These are phyloP conservation scores for Heliconius congener DNA, from an alignment of 1,140 invertebrate species.

Conservation along the genomic window DNA sequence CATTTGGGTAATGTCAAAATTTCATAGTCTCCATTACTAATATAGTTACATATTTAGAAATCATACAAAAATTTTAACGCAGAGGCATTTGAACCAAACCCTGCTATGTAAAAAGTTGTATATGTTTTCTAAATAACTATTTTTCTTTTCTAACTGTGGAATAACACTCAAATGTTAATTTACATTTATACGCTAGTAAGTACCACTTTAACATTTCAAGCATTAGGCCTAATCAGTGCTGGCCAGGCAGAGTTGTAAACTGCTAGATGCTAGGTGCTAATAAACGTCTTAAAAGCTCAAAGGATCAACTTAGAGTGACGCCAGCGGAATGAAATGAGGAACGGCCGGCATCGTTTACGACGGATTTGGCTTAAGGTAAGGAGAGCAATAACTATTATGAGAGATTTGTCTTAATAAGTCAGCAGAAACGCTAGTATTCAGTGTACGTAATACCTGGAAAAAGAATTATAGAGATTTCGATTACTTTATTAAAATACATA, in stretches of 20 bases:
- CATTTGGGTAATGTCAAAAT: too few relatives aligned
- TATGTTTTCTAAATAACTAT: too few relatives aligned
- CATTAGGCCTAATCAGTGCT: neutral
- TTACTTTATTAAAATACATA: neutral
- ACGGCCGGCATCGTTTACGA: constrained; percentile 37
- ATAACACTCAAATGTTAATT: too few relatives aligned
- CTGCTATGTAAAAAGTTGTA: too few relatives aligned
- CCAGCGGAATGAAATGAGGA: constrained; percentile 31
- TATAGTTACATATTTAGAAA: too few relatives aligned
- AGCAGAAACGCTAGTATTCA: neutral
- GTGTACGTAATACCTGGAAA: neutral
- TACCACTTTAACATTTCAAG: neutral
- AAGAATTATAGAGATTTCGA: neutral
- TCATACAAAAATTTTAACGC: too few relatives aligned
- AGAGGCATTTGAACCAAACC: too few relatives aligned
- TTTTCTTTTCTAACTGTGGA: too few relatives aligned
- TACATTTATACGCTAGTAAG: neutral
- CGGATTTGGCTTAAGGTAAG: constrained; percentile 32
- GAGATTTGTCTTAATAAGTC: constrained; percentile 30
- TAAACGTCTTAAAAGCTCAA: constrained; percentile 42
- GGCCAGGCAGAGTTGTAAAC: constrained; percentile 30
- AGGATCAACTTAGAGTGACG: constrained; percentile 45
- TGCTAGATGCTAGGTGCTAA: constrained; percentile 34
- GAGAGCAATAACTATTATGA: constrained; percentile 36
- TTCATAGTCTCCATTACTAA: too few relatives aligned